phyloP scores from a whole-genome alignment of 2,797 vertebrate genomes.

The Anas bernieri region DNA sequence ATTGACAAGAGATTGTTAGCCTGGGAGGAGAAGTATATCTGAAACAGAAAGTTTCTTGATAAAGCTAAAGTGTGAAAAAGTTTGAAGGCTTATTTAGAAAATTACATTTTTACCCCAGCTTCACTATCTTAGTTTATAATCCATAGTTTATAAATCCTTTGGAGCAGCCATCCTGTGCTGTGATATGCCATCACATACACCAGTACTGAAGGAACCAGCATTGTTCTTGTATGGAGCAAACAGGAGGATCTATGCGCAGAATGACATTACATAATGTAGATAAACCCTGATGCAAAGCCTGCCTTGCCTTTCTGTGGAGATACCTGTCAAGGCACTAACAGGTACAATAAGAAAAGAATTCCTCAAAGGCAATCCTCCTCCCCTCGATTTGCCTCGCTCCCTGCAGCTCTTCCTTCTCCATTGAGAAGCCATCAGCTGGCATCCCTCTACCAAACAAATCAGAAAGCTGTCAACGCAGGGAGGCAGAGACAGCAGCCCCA shows the following conservation, averaged over 20 bases:
- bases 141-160: background rate
- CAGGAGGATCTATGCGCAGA: background rate
- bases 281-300: background rate
- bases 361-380: background rate
- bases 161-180: background rate
- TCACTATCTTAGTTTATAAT: background rate
- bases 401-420: background rate
- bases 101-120: background rate
- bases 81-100: conserved; percentile 7
- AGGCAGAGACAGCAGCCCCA: background rate
- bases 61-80: background rate
- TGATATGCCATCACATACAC: background rate
- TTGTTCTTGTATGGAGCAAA: background rate
- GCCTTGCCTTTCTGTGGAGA: background rate
- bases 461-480: background rate
- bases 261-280: fast-evolving
- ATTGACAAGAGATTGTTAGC: background rate
- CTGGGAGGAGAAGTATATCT: background rate
- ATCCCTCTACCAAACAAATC: background rate
- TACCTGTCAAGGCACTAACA: background rate
- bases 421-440: background rate
- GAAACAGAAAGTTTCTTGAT: background rate
- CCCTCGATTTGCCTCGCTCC: background rate
- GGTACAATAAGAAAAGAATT: background rate
- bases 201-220: background rate